Evolutionary conservation across 2,888 invertebrate genomes (phyloP).

Genomic region (Trachelus tabidus): DNA sequence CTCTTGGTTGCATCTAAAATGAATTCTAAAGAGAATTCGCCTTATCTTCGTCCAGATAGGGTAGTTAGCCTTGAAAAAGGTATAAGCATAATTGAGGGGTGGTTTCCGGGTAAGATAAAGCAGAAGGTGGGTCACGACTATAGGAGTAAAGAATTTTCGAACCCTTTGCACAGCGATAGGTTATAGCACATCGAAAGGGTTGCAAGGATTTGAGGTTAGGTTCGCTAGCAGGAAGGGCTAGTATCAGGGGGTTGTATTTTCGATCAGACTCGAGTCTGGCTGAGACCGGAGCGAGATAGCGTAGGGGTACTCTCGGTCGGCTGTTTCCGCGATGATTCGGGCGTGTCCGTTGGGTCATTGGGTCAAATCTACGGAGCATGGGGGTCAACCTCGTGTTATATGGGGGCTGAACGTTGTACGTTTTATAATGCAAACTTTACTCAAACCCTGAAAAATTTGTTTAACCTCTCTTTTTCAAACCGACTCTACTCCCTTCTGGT

Average conservation of each 20-base stretch:
- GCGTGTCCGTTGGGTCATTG: conserved; percentile 59
- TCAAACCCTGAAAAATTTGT: conserved; percentile 1
- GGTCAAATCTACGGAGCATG: conserved; percentile 60
- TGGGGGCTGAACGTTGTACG: conserved; percentile 29
- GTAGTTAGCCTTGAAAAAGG: too few species aligned
- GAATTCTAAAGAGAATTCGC: too few species aligned
- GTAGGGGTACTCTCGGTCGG: conserved; percentile 37
- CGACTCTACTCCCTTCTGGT: background rate
- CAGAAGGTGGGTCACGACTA: too few species aligned
- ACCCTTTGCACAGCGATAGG: too few species aligned
- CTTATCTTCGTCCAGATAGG: too few species aligned
- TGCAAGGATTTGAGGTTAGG: background rate
- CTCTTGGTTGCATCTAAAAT: too few species aligned
- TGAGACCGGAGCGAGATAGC: conserved; percentile 22
- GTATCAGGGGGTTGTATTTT: background rate
- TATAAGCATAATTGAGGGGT: too few species aligned
- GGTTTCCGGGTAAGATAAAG: too few species aligned
- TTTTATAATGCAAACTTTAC: conserved; percentile 57
- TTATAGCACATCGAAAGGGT: too few species aligned
- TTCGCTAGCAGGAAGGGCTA: conserved; percentile 13
- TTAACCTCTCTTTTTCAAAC: too few species aligned
- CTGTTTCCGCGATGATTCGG: conserved; percentile 54
- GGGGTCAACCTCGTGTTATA: conserved; percentile 47
- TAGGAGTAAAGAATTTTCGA: too few species aligned
- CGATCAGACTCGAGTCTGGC: conserved; percentile 4